Percentiles rank a stretch among this genome's conserved stretches.
These are phyloP conservation scores for Epizoanthus ramosus DNA, from an alignment of 92 coral and sea anemone genomes.

Conservation along the genomic window DNA sequence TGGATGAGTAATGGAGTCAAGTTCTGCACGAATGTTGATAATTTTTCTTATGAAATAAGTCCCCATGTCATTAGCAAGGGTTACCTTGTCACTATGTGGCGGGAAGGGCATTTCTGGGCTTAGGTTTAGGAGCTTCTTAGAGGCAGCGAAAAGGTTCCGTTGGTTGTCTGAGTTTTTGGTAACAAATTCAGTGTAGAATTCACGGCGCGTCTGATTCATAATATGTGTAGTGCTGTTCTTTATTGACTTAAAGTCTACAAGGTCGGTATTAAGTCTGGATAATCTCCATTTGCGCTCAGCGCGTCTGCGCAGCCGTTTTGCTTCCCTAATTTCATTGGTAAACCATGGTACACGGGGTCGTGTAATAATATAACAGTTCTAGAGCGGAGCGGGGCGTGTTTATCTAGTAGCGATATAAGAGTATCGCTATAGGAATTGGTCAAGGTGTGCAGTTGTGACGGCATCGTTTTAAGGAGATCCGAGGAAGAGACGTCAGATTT, in stretches of 20 bases:
- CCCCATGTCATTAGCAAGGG: neutral
- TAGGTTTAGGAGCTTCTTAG: neutral
- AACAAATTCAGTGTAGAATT: neutral
- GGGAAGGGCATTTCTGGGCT: neutral
- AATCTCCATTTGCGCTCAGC: conserved; percentile 3
- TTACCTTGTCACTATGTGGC: neutral
- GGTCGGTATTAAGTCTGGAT: neutral
- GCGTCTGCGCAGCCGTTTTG: neutral
- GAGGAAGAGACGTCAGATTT: no score
- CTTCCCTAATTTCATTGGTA: neutral
- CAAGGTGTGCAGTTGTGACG: no score
- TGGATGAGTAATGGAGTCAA: neutral
- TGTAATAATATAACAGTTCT: neutral
- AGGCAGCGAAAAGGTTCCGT: neutral
- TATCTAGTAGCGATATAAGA: neutral
- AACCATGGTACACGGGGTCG: conserved; percentile 2
- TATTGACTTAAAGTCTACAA: neutral
- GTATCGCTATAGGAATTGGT: neutral
- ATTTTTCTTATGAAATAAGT: neutral
- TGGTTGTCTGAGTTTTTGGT: no score
- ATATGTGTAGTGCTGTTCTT: neutral
- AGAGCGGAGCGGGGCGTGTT: neutral
- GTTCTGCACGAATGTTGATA: neutral
- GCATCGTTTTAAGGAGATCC: no score
- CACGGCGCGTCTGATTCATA: neutral